Conservation (phyloP, 2,888 invertebrate genomes). For the Fragum whitleyi region DNA sequence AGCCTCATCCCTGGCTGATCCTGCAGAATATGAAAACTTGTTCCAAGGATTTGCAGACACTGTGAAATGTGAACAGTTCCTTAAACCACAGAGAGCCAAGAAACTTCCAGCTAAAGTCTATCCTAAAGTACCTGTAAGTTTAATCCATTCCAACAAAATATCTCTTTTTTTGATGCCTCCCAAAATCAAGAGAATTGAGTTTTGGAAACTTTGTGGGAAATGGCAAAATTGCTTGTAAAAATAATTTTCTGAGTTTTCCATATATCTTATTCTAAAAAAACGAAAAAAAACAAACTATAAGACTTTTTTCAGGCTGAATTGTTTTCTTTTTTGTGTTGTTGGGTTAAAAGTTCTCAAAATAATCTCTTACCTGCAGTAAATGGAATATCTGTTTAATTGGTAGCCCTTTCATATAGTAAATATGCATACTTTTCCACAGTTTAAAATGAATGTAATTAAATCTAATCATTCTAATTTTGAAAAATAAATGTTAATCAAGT, state of each 20-base stretch:
- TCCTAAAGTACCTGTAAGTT: conserved; percentile 85
- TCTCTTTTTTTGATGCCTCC: background rate
- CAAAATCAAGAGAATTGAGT: background rate
- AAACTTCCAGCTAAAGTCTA: conserved; percentile 88
- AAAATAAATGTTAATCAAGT: too few species aligned
- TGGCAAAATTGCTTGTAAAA: background rate
- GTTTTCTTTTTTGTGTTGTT: too few species aligned
- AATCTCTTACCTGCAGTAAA: too few species aligned
- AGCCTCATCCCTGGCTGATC: conserved; percentile 97
- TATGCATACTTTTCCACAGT: too few species aligned
- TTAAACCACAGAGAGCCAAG: conserved; percentile 74
- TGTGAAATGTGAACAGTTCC: conserved; percentile 90
- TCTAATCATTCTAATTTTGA: too few species aligned
- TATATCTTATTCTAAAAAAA: too few species aligned
- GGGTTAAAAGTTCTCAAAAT: too few species aligned
- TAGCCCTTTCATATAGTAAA: too few species aligned
- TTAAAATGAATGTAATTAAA: too few species aligned
- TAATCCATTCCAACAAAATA: background rate
- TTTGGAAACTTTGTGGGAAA: background rate
- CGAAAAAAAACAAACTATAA: too few species aligned
- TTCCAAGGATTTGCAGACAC: conserved; percentile 93
- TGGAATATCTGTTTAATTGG: too few species aligned
- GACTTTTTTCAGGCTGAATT: too few species aligned
- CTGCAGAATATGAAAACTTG: conserved; percentile 97
- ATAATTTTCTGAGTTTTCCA: background rate